Base-by-base conservation (phyloP, 53 echinoderm and acorn worm species). In the Pentamera pediparva region DNA sequence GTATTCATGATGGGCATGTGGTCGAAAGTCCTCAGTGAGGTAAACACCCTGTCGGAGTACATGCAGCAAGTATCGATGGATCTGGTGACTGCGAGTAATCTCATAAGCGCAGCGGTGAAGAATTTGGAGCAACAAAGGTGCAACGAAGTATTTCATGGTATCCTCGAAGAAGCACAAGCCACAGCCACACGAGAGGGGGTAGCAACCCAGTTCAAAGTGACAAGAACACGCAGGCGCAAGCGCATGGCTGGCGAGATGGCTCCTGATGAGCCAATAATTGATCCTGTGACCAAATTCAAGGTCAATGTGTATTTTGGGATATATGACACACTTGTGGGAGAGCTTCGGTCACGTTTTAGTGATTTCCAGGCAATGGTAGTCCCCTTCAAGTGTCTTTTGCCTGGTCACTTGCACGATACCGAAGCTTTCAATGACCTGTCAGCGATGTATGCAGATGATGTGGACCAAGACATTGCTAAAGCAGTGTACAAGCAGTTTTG, bases 291-390 rank as follows among this genome's bases (percentile, higher is more conserved):
- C 47, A 45, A 45, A 45, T 45, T 45, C n/a, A n/a, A n/a, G n/a
- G n/a, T n/a, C n/a, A n/a, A n/a, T n/a, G n/a, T n/a, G n/a, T n/a
- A n/a, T n/a, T 45, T 45, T 45, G 47, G 1, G 47, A 45, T 45
- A 12, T 45, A 45, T n/a, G 1, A 45, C 47, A 45, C 47, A 45
- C n/a, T 45, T 15, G 47, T 45, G 1, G 47, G 47, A 45, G 47
- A 45, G 0, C 47, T 45, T 15, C 1, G 47, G 47, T 45, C 47
- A 45, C 1, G 0, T 45, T 45, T 45, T 45, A 41, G 54, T 53
- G 71, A 71, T 71, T 71, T 71, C 50, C 71, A 71, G 27, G 50
- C 49, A 29, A 71, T 48, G 50, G 71, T 71, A 71, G 71, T 71
- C 50, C 71, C 71, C 47, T 71, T 71, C 50, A 71, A 71, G 3